These are phyloP conservation scores for Hydractinia symbiolongicarpus DNA, from an alignment of 30 jellyfish, hydroid and myxozoan species.

Conservation along the genomic window DNA sequence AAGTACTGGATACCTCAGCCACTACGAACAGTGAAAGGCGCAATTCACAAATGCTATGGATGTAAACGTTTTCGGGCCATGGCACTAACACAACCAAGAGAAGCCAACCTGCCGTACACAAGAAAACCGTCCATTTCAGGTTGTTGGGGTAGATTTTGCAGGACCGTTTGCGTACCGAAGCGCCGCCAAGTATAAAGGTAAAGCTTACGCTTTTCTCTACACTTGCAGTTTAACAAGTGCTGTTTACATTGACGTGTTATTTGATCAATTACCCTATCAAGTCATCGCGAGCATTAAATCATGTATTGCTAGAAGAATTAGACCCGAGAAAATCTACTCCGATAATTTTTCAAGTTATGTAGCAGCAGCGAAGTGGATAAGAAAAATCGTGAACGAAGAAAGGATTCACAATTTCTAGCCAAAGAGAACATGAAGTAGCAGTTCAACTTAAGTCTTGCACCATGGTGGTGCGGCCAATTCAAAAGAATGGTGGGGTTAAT, in stretches of 20 bases:
- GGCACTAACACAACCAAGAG: no score
- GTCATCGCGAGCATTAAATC: slow-evolving; percentile 41
- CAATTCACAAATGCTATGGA: no score
- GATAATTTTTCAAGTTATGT: no score
- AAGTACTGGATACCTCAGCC: no score
- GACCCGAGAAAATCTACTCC: slow-evolving; percentile 23
- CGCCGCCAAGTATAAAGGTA: slow-evolving; percentile 9
- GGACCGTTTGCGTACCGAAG: neutral
- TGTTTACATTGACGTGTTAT: slow-evolving; percentile 36
- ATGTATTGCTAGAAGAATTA: slow-evolving; percentile 44
- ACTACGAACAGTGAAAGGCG: no score
- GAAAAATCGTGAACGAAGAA: slow-evolving; percentile 40
- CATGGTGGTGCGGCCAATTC: slow-evolving; percentile 69
- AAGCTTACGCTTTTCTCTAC: slow-evolving; percentile 49
- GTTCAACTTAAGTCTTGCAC: slow-evolving; percentile 52
- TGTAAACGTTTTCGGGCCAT: no score
- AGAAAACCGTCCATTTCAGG: no score
- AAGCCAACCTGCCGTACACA: no score
- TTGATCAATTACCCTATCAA: slow-evolving; percentile 33
- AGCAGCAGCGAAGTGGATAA: slow-evolving; percentile 1
- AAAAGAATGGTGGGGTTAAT: slow-evolving; percentile 47
- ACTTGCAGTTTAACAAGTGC: slow-evolving; percentile 52
- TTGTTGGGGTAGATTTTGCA: no score
- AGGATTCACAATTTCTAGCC: slow-evolving; percentile 34
- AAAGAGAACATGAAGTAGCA: slow-evolving; percentile 40